Evolutionary conservation across 37 sponge, comb jelly and placozoan genomes (phyloP).

Genomic region (Ephydatia muelleri): DNA sequence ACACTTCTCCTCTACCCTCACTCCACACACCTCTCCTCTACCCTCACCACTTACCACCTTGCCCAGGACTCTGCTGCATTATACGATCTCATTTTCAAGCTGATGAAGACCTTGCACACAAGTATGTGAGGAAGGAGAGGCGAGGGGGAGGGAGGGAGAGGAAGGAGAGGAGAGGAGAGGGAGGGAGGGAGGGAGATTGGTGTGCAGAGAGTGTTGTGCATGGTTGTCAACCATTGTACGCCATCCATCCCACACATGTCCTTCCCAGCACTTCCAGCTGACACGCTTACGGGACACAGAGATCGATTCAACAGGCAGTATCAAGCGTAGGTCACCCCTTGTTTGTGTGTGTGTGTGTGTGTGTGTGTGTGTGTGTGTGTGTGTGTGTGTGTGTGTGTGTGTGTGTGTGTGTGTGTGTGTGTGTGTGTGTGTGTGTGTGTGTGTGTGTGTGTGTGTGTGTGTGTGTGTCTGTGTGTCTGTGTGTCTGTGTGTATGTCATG

Average conservation of each 20-base stretch:
- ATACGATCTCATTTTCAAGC: slow-evolving; percentile 77
- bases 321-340: slow-evolving; percentile 61
- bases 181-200: no score
- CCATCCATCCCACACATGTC: background rate
- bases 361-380: background rate
- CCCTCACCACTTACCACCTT: background rate
- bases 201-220: no score
- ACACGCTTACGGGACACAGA: slow-evolving; percentile 85
- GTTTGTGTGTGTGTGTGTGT: background rate
- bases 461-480: background rate
- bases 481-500: background rate
- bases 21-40: background rate
- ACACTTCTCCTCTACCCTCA: background rate
- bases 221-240: background rate
- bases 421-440: background rate
- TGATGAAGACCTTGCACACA: slow-evolving; percentile 84
- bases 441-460: background rate
- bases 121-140: slow-evolving; percentile 25
- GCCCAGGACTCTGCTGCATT: slow-evolving; percentile 80
- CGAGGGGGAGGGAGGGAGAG: background rate
- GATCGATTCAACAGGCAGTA: slow-evolving; percentile 88
- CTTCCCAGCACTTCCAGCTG: slow-evolving; percentile 77
- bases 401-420: background rate
- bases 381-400: slow-evolving; percentile 51
- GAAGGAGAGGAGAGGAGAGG: background rate